Evolutionary conservation across 2,888 invertebrate species (phyloP).

Genomic region (Beris chalybata): DNA sequence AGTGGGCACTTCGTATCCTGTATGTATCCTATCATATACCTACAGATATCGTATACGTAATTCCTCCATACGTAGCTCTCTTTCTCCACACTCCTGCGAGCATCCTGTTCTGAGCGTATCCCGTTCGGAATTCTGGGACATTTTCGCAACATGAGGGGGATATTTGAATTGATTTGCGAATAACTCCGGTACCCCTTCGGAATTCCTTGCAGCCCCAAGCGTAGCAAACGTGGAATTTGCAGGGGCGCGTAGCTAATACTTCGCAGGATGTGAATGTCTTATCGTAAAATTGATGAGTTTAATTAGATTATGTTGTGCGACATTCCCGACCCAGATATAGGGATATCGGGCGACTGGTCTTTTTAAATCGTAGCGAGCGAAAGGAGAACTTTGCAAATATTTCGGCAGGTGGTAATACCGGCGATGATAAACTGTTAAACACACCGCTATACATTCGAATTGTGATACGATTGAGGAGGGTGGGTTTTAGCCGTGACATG

Average conservation of each 20-base stretch:
- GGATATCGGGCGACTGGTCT: no score
- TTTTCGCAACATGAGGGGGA: slow-evolving; percentile 14
- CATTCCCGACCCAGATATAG: slow-evolving; percentile 22
- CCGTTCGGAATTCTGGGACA: neutral
- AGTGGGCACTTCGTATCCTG: slow-evolving; percentile 1
- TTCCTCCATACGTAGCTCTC: no score
- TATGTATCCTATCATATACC: no score
- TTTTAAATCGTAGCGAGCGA: no score
- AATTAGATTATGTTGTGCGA: slow-evolving; percentile 25
- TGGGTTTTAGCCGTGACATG: neutral
- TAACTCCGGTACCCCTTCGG: neutral
- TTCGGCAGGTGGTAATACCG: no score
- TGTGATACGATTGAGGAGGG: no score
- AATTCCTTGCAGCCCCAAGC: neutral
- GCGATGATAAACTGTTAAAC: no score
- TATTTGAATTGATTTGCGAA: slow-evolving; percentile 12
- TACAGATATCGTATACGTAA: no score
- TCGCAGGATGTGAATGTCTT: slow-evolving; percentile 10
- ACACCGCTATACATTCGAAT: no score
- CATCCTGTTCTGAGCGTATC: no score
- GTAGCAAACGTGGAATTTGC: neutral
- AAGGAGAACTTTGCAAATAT: no score
- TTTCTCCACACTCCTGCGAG: no score
- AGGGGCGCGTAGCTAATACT: neutral
- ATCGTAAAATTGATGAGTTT: slow-evolving; percentile 19